Conservation (phyloP, 2,797 vertebrate species). For the Geotrypetes seraphini region DNA sequence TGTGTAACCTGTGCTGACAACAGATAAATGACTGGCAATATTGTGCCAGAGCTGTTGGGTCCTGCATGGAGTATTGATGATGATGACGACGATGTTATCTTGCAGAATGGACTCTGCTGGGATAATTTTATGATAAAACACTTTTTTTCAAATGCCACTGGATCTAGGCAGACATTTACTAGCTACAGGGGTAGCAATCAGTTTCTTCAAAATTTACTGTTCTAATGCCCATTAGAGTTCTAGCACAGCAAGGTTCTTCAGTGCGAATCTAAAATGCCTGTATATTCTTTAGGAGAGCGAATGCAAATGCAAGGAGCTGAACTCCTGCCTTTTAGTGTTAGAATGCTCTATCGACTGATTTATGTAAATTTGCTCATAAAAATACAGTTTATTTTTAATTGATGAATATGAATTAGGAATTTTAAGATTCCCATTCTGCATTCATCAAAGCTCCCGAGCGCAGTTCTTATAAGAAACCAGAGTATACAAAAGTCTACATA, state of each 20-base stretch:
- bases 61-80: slow-evolving; percentile 66
- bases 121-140: slow-evolving; percentile 81
- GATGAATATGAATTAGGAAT: slow-evolving; percentile 53
- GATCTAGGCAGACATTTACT: slow-evolving; percentile 89
- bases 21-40: slow-evolving; percentile 86
- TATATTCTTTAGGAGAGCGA: slow-evolving; percentile 54
- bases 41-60: slow-evolving; percentile 73
- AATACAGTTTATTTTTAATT: slow-evolving; percentile 48
- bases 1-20: slow-evolving; percentile 94
- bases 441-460: slow-evolving; percentile 5
- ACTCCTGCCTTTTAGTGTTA: slow-evolving; percentile 59
- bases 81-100: slow-evolving; percentile 70
- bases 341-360: slow-evolving; percentile 58
- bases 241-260: slow-evolving; percentile 83
- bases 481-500: too few species aligned
- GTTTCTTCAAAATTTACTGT: slow-evolving; percentile 80
- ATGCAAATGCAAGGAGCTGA: slow-evolving; percentile 55
- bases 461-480: too few species aligned
- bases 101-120: slow-evolving; percentile 74
- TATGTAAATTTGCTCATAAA: slow-evolving; percentile 51
- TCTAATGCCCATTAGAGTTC: slow-evolving; percentile 89
- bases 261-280: slow-evolving; percentile 59
- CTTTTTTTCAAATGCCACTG: slow-evolving; percentile 71
- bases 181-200: slow-evolving; percentile 85
- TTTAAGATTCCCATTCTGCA: slow-evolving; percentile 25